phyloP scores from a whole-genome alignment of 2,888 invertebrate genomes.

The Nezara viridula region DNA sequence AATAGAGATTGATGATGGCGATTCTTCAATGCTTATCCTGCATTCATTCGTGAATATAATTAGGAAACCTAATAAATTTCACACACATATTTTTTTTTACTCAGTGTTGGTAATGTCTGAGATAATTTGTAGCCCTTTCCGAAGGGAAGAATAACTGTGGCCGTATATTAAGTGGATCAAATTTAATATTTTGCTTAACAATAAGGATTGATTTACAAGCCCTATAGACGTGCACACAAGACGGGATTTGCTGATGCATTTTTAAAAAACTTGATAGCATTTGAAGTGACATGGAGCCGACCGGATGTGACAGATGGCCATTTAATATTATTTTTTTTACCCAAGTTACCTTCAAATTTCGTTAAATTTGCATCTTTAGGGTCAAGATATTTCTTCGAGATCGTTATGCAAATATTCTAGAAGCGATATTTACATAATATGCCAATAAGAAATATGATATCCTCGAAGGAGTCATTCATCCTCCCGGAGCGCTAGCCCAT shows the following conservation, averaged over 20 bases:
- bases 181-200: not conserved
- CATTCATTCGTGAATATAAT: too few species aligned
- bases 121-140: not conserved
- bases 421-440: not conserved
- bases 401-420: conserved; percentile 8
- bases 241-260: not conserved
- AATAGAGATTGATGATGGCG: too few species aligned
- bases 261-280: not conserved
- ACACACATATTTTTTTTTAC: not conserved
- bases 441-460: conserved; percentile 30
- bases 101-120: not conserved
- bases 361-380: conserved; percentile 19
- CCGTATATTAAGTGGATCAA: not conserved
- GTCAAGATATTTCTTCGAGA: not conserved
- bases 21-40: too few species aligned
- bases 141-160: not conserved
- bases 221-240: not conserved
- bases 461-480: not conserved
- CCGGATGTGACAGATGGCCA: not conserved
- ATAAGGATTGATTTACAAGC: not conserved
- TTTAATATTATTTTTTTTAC: not conserved
- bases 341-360: not conserved
- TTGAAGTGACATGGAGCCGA: not conserved
- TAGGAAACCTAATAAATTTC: not conserved
- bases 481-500: not conserved